Conservation (phyloP, 2,113 vertebrate genomes). For the Meleagris gallopavo region DNA sequence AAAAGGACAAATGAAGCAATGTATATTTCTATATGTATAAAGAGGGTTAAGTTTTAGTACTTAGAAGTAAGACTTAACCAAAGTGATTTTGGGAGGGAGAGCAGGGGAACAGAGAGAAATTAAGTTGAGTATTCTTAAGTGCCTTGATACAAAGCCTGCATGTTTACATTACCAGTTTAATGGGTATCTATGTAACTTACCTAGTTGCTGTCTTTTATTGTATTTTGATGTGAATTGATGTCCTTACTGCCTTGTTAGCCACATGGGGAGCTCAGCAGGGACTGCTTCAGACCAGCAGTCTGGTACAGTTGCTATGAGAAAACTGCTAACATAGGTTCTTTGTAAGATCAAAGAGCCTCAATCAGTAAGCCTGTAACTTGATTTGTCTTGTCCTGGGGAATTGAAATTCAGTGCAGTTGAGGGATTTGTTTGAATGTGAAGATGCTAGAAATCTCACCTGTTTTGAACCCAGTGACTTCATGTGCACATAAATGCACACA, state of each 20-base stretch:
- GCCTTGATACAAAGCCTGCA: neutral
- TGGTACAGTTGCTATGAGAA: neutral
- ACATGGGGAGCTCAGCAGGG: neutral
- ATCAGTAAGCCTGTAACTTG: neutral
- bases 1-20: neutral
- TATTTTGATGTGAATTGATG: neutral
- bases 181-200: neutral
- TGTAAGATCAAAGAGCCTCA: neutral
- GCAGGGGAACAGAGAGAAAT: neutral
- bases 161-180: neutral
- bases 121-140: neutral
- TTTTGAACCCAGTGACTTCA: neutral
- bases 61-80: neutral
- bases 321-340: rapidly evolving
- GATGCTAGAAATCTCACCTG: neutral
- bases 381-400: neutral
- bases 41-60: neutral
- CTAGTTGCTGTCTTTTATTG: rapidly evolving
- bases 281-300: neutral
- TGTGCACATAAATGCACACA: rapidly evolving
- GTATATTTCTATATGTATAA: neutral
- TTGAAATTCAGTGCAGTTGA: neutral
- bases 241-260: neutral
- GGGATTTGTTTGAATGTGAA: neutral
- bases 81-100: neutral